phyloP scores from a whole-genome alignment of 2,797 vertebrate genomes.

The Enteromius trimaculatus region DNA sequence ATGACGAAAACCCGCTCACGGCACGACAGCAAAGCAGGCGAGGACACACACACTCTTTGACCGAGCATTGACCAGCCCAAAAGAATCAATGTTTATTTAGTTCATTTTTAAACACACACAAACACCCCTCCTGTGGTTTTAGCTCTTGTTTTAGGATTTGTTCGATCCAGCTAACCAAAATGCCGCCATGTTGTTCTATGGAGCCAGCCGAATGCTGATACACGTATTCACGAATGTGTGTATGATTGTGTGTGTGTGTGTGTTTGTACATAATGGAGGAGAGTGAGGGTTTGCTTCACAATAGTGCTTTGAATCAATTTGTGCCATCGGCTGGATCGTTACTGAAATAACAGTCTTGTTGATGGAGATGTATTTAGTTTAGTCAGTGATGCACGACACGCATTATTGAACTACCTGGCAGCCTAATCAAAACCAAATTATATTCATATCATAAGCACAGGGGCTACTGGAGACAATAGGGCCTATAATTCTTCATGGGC shows the following conservation, averaged over 20 bases:
- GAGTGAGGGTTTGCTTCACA: slow-evolving; percentile 31
- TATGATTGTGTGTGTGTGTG: slow-evolving; percentile 27
- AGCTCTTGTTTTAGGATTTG: slow-evolving; percentile 54
- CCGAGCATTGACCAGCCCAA: slow-evolving; percentile 78
- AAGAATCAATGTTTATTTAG: slow-evolving; percentile 74
- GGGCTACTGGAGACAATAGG: slow-evolving; percentile 55
- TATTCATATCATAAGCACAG: slow-evolving; percentile 71
- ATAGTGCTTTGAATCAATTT: slow-evolving; percentile 49
- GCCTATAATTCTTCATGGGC: slow-evolving; percentile 50
- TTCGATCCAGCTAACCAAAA: slow-evolving; percentile 70
- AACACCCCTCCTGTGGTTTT: slow-evolving; percentile 56
- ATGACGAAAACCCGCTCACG: slow-evolving; percentile 10
- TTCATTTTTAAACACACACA: slow-evolving; percentile 48
- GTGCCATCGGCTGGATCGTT: slow-evolving; percentile 64
- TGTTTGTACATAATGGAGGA: slow-evolving; percentile 19
- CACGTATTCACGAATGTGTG: slow-evolving; percentile 67
- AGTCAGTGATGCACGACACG: slow-evolving; percentile 68
- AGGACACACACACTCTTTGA: slow-evolving; percentile 72
- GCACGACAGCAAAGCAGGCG: slow-evolving; percentile 18
- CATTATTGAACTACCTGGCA: slow-evolving; percentile 63
- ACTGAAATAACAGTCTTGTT: slow-evolving; percentile 68
- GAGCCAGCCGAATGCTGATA: slow-evolving; percentile 27
- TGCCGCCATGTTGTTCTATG: slow-evolving; percentile 64
- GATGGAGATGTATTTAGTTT: slow-evolving; percentile 78
- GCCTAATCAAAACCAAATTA: slow-evolving; percentile 72